Conservation (phyloP, 2,888 invertebrate genomes). For the Anodontia alba region DNA sequence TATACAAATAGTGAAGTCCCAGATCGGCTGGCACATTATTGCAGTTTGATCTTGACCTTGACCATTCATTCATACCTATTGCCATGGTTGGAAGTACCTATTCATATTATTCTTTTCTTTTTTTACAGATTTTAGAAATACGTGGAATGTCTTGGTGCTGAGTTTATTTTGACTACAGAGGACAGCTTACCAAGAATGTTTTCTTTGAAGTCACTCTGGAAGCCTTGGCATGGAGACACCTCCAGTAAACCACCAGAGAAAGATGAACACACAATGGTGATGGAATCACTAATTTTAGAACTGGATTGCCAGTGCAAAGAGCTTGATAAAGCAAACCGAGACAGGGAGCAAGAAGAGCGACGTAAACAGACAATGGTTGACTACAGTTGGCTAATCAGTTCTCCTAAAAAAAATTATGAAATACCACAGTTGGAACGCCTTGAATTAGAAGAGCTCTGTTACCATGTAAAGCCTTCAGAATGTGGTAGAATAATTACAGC, state of each 20-base stretch:
- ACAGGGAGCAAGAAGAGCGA: conserved; percentile 71
- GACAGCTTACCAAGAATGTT: conserved; percentile 47
- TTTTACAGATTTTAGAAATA: no score
- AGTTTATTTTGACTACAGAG: no score
- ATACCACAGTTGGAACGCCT: conserved; percentile 81
- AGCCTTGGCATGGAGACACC: conserved; percentile 61
- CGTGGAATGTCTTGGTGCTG: no score
- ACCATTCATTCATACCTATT: no score
- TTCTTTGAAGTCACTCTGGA: conserved; percentile 68
- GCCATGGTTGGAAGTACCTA: no score
- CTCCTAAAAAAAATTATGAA: conserved; percentile 73
- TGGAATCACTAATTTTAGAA: conserved; percentile 76
- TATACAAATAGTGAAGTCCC: no score
- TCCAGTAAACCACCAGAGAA: conserved; percentile 64
- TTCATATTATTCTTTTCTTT: no score
- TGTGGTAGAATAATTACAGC: conserved; percentile 77
- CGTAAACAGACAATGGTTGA: conserved; percentile 77
- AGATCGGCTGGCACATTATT: no score
- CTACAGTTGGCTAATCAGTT: conserved; percentile 82
- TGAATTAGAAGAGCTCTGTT: conserved; percentile 81
- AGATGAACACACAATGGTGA: conserved; percentile 65
- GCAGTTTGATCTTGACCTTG: no score
- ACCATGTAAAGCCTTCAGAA: conserved; percentile 79
- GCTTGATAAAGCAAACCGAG: conserved; percentile 66
- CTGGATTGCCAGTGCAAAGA: conserved; percentile 77